A percentile compares a stretch with the other conserved stretches of the same genome.
These are phyloP conservation scores for Drosophila burlai DNA, from an alignment of 1,140 invertebrate species.

Conservation along the genomic window DNA sequence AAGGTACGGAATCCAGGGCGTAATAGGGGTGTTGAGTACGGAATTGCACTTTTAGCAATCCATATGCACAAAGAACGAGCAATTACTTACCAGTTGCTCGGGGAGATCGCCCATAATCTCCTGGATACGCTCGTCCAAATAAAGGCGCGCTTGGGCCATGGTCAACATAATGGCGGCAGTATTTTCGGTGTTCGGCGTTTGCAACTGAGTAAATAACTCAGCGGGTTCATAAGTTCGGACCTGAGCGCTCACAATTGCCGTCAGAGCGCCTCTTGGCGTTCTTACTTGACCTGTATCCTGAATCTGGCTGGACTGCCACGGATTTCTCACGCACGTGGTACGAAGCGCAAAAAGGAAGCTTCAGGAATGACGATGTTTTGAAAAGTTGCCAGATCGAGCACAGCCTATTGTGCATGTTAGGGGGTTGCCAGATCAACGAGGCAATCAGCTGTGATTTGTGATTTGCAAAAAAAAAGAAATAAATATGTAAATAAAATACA, in stretches of 20 bases:
- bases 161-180: background rate
- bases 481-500: too few species aligned
- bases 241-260: background rate
- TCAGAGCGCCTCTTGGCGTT: background rate
- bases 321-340: background rate
- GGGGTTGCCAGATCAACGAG: background rate
- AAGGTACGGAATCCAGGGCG: background rate
- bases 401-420: background rate
- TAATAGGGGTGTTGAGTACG: too few species aligned
- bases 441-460: background rate
- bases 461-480: too few species aligned
- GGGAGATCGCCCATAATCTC: background rate
- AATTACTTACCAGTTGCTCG: background rate
- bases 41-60: too few species aligned
- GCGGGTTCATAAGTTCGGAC: background rate
- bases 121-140: background rate
- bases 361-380: background rate
- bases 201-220: too few species aligned
- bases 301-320: background rate
- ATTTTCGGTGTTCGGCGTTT: background rate
- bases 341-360: background rate
- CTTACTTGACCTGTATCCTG: background rate
- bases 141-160: background rate
- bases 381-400: background rate
- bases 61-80: too few species aligned